phyloP scores from a whole-genome alignment of 2,797 vertebrate species.

The Ispidina picta region DNA sequence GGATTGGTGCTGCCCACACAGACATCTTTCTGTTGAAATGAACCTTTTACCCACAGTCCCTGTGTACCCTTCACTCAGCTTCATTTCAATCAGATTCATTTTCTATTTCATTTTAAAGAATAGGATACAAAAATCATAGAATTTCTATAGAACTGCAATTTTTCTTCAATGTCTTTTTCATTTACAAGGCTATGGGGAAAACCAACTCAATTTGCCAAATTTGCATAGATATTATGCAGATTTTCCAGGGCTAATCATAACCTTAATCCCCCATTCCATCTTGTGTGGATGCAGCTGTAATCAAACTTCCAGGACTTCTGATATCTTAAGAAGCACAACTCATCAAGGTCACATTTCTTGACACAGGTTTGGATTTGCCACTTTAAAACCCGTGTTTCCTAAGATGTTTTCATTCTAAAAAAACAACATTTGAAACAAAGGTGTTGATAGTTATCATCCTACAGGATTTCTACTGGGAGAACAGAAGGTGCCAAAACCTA shows the following conservation, averaged over 20 bases:
- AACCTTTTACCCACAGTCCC: conserved; percentile 52
- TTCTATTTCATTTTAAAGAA: conserved; percentile 69
- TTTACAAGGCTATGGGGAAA: conserved; percentile 54
- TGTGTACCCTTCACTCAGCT: conserved; percentile 37
- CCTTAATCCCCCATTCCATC: background rate
- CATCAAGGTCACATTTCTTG: background rate
- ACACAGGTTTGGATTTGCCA: background rate
- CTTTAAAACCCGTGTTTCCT: background rate
- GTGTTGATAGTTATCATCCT: background rate
- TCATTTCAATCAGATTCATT: conserved; percentile 65
- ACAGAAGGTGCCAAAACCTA: background rate
- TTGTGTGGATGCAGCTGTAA: conserved; percentile 61
- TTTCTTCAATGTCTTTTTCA: conserved; percentile 70
- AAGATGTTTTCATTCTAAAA: background rate
- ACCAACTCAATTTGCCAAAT: conserved; percentile 67
- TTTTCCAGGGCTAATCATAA: conserved; percentile 58
- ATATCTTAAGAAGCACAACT: background rate
- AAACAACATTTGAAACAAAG: background rate
- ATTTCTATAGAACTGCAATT: conserved; percentile 52
- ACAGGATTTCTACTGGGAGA: background rate
- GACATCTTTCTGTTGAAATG: conserved; percentile 50
- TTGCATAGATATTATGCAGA: conserved; percentile 67
- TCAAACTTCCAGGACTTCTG: conserved; percentile 49
- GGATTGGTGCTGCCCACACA: conserved; percentile 37
- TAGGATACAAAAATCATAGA: conserved; percentile 54